Conservation (phyloP, 2,113 vertebrate species). For the Laticauda laticaudata region DNA sequence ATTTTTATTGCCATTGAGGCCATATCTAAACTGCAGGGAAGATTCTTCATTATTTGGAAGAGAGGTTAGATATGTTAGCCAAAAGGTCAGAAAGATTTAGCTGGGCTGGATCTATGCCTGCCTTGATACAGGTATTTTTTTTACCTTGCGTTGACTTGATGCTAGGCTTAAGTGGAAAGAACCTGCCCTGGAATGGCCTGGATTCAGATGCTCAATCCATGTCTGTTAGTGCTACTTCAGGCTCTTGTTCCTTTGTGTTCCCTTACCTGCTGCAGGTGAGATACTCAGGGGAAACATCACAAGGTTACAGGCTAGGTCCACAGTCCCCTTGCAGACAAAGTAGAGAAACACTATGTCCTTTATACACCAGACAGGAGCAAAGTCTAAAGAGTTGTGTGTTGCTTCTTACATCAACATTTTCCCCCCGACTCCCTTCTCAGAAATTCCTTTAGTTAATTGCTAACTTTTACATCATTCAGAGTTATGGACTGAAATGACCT, state of each 20-base stretch:
- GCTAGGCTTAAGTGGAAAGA: not conserved
- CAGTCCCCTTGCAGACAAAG: slow-evolving; percentile 27
- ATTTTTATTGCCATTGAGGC: not conserved
- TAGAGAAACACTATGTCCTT: slow-evolving; percentile 51
- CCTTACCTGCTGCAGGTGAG: slow-evolving; percentile 28
- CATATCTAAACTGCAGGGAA: not conserved
- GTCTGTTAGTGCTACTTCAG: not conserved
- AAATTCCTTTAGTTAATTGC: slow-evolving; percentile 78
- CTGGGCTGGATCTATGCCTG: not conserved
- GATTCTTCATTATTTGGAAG: not conserved
- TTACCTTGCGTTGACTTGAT: not conserved
- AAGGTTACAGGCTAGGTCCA: slow-evolving; percentile 49
- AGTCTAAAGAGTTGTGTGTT: slow-evolving; percentile 65
- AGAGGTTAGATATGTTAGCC: not conserved
- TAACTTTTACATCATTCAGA: slow-evolving; percentile 55
- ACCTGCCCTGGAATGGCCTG: not conserved
- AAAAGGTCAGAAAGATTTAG: not conserved
- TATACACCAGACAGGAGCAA: slow-evolving; percentile 73
- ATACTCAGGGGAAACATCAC: slow-evolving; percentile 67
- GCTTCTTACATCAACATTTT: slow-evolving; percentile 32
- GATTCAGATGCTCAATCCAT: not conserved
- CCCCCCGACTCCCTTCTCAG: slow-evolving; percentile 51
- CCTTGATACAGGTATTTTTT: not conserved
- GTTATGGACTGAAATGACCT: not conserved
- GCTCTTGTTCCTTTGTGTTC: slow-evolving; percentile 47